Conservation (phyloP, 2,113 vertebrate genomes). For the Murina feae region DNA sequence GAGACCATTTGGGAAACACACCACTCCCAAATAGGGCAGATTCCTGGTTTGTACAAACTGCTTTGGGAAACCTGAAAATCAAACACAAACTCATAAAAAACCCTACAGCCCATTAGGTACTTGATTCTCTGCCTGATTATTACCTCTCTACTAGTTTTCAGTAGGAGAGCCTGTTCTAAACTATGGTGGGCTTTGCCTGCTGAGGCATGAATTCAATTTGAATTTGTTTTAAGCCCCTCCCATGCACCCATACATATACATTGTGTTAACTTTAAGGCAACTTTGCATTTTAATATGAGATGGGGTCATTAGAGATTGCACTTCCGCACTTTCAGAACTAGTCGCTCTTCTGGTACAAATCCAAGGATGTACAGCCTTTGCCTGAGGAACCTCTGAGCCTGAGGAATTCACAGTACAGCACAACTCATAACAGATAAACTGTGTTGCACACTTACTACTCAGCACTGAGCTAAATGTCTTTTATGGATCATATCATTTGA, state of each 20-base stretch:
- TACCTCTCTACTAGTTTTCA: not conserved
- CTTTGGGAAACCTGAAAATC: not conserved
- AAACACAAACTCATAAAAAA: not conserved
- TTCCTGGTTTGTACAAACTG: not conserved
- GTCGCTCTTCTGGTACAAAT: not conserved
- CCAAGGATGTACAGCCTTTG: not conserved
- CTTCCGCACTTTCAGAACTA: not conserved
- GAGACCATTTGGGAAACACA: too few species aligned
- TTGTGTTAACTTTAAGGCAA: not conserved
- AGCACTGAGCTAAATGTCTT: not conserved
- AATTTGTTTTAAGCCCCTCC: not conserved
- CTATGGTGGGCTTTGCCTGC: not conserved
- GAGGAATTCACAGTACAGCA: not conserved
- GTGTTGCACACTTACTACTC: not conserved
- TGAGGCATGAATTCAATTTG: not conserved
- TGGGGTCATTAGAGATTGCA: not conserved
- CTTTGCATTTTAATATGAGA: not conserved
- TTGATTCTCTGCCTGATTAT: not conserved
- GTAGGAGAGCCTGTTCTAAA: not conserved
- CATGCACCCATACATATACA: not conserved
- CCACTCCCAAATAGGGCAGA: not conserved
- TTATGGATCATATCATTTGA: not conserved
- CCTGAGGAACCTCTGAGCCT: too few species aligned
- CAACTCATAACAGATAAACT: not conserved
- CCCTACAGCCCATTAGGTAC: not conserved